Evolutionary conservation across 2,888 invertebrate genomes (phyloP).

Genomic region (Buathra laborator): DNA sequence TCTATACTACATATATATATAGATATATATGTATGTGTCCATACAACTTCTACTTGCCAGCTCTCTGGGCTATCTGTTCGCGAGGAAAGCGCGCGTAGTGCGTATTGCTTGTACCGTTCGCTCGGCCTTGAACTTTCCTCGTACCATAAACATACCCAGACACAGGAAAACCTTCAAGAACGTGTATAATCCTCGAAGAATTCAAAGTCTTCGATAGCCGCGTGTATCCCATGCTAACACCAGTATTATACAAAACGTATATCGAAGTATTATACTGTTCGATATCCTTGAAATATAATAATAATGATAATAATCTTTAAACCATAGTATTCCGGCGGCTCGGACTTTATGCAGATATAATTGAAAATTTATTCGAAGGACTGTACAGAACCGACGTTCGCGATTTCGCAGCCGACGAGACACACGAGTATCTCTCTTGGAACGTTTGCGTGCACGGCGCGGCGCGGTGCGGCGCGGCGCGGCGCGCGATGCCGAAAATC

Average conservation of each 20-base stretch:
- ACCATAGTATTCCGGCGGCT: neutral
- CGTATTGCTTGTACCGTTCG: conserved; percentile 70
- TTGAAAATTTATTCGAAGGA: conserved; percentile 37
- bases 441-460: conserved; percentile 1
- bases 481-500: conserved; percentile 49
- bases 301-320: neutral
- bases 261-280: neutral
- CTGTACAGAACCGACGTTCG: conserved; percentile 49
- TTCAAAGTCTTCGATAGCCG: neutral
- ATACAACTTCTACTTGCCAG: conserved; percentile 26
- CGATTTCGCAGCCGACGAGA: conserved; percentile 21
- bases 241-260: neutral
- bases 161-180: conserved; percentile 31
- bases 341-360: neutral
- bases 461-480: conserved; percentile 10
- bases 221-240: neutral
- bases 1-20: conserved; percentile 39
- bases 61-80: conserved; percentile 47
- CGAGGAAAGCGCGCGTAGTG: conserved; percentile 58
- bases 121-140: conserved; percentile 72
- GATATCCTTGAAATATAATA: neutral
- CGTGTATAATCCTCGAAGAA: conserved; percentile 18
- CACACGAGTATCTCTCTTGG: neutral
- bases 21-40: conserved; percentile 32
- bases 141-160: conserved; percentile 58